These are phyloP conservation scores for Platorchestia sp. DNA, from an alignment of 1,140 invertebrate species.

Conservation along the genomic window DNA sequence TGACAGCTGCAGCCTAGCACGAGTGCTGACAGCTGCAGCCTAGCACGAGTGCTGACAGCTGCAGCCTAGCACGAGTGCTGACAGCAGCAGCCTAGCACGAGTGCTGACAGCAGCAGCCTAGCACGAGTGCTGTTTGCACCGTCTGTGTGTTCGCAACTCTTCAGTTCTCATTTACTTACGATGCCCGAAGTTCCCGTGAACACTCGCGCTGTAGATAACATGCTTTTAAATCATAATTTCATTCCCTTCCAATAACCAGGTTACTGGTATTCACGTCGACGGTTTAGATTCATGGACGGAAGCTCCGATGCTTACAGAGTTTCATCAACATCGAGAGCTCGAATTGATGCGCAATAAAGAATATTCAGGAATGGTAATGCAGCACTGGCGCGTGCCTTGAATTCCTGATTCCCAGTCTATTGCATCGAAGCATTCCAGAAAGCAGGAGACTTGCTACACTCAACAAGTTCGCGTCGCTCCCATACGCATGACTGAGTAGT, in stretches of 20 bases:
- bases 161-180: not conserved
- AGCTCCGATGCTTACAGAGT: not conserved
- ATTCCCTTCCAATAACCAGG: not conserved
- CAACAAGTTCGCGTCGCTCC: not conserved
- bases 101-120: not conserved
- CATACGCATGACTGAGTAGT: not conserved
- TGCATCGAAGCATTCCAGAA: not conserved
- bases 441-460: not conserved
- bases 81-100: not conserved
- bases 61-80: not conserved
- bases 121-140: not conserved
- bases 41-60: not conserved
- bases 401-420: not conserved
- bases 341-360: not conserved
- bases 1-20: not conserved
- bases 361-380: conserved; percentile 8
- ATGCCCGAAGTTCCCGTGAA: not conserved
- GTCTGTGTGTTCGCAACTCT: not conserved
- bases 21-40: too few relatives aligned
- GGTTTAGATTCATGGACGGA: not conserved
- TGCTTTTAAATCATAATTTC: not conserved
- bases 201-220: not conserved
- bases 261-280: not conserved
- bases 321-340: not conserved
- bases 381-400: not conserved